Conservation (phyloP, 2,888 invertebrate genomes). For the Amaurobius ferox region DNA sequence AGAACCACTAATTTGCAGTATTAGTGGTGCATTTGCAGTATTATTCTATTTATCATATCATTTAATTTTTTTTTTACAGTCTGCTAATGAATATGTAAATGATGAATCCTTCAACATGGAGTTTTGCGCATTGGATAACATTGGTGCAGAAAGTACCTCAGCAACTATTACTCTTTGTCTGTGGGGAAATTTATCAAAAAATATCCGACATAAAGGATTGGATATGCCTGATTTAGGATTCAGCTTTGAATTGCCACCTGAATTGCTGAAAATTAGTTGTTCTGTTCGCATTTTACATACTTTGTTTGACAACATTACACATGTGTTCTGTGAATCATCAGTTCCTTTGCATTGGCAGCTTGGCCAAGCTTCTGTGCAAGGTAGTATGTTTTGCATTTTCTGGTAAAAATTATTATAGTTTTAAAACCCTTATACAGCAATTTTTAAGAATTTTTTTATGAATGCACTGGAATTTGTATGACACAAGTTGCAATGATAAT, state of each 20-base stretch:
- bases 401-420: too few relatives aligned
- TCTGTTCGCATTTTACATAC: conserved; percentile 60
- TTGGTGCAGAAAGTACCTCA: background rate
- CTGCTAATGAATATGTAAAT: conserved; percentile 44
- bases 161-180: conserved; percentile 38
- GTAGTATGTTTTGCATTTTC: background rate
- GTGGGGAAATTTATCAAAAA: conserved; percentile 70
- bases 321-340: conserved; percentile 48
- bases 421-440: too few relatives aligned
- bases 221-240: conserved; percentile 28
- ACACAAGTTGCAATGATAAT: too few relatives aligned
- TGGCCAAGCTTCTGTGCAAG: conserved; percentile 24
- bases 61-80: conserved; percentile 35
- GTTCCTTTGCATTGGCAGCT: conserved; percentile 28
- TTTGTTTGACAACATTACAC: conserved; percentile 48
- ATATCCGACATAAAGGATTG: conserved; percentile 58
- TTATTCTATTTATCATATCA: too few relatives aligned
- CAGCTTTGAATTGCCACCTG: conserved; percentile 63
- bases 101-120: conserved; percentile 66
- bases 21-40: too few relatives aligned
- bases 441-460: too few relatives aligned
- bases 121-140: conserved; percentile 15
- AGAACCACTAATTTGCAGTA: too few relatives aligned
- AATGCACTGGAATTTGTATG: too few relatives aligned
- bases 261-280: conserved; percentile 48